Conservation (phyloP, 2,888 invertebrate genomes). For the Noctua janthina region DNA sequence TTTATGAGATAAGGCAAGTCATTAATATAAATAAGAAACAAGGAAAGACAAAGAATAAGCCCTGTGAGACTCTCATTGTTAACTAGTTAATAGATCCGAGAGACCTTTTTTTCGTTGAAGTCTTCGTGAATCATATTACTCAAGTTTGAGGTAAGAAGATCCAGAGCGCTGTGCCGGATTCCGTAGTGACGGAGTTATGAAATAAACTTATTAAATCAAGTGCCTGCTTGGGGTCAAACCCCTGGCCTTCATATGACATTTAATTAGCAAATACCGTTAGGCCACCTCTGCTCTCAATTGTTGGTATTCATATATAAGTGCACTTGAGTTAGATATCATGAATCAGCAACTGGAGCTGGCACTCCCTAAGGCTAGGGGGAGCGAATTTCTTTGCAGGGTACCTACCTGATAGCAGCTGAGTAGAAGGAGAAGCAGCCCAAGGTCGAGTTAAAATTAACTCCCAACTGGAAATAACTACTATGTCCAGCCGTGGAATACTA, state of each 20-base stretch:
- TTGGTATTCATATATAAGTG: not conserved
- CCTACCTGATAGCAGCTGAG: not conserved
- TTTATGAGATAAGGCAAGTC: not conserved
- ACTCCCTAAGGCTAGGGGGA: not conserved
- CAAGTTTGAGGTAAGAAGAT: not conserved
- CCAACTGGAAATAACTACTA: not conserved
- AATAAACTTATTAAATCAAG: not conserved
- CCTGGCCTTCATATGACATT: not conserved
- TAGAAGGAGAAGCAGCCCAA: not conserved
- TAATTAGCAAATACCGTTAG: not conserved
- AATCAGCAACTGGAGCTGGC: not conserved
- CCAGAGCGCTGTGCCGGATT: not conserved
- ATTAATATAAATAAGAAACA: not conserved
- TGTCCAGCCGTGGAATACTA: not conserved
- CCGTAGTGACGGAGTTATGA: not conserved
- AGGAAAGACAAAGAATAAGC: not conserved
- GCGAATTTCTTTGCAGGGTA: not conserved
- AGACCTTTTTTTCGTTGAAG: not conserved
- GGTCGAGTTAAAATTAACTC: not conserved
- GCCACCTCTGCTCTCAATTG: not conserved
- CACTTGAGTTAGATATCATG: not conserved
- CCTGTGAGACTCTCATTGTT: not conserved
- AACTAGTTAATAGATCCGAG: not conserved
- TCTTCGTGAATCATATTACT: not conserved
- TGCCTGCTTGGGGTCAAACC: not conserved